Evolutionary conservation across 2,888 invertebrate species (phyloP).

Genomic region (Cinara cedri): DNA sequence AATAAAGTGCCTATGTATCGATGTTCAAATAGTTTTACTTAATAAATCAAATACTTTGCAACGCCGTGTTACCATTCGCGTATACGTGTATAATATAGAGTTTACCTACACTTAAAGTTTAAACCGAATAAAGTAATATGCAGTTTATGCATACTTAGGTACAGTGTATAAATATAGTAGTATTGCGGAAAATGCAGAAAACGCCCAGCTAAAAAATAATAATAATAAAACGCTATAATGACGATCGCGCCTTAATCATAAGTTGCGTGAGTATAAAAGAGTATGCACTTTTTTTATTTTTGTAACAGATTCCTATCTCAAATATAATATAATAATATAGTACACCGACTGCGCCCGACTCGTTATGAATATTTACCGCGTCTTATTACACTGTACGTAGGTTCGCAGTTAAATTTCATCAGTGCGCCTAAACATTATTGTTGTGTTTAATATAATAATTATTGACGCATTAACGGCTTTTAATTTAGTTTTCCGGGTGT

Average conservation of each 20-base stretch:
- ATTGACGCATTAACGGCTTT: too few species aligned
- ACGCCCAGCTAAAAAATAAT: neutral
- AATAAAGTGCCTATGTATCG: too few species aligned
- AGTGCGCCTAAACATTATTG: neutral
- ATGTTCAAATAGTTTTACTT: too few species aligned
- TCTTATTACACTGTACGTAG: conserved; percentile 27
- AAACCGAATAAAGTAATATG: too few species aligned
- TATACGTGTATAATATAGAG: too few species aligned
- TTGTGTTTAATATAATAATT: neutral
- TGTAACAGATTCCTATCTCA: conserved; percentile 5
- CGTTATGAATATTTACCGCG: neutral
- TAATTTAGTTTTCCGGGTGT: too few species aligned
- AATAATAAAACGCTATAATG: neutral
- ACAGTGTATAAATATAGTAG: too few species aligned
- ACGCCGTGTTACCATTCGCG: too few species aligned
- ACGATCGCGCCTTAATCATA: neutral
- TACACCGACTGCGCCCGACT: neutral
- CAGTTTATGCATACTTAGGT: too few species aligned
- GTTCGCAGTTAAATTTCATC: conserved; percentile 19
- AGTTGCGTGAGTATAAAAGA: too few species aligned
- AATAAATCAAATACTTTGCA: too few species aligned
- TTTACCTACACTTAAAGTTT: too few species aligned
- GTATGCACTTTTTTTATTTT: neutral
- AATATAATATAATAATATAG: neutral
- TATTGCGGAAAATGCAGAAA: neutral